Evolutionary conservation across 2,888 invertebrate species (phyloP).

Genomic region (Acanthosoma haemorrhoidale): DNA sequence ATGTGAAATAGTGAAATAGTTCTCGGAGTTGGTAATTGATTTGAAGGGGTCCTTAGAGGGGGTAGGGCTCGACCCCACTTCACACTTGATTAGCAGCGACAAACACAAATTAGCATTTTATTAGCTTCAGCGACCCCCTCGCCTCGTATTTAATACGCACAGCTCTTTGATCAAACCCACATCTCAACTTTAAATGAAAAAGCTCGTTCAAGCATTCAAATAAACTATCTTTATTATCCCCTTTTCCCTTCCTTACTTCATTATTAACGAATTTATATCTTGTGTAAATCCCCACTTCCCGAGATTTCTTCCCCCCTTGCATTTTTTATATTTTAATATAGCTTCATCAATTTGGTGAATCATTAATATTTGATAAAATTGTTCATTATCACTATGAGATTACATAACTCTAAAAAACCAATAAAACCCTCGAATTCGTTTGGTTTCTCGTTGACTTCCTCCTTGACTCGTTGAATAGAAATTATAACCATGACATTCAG

Average conservation of each 20-base stretch:
- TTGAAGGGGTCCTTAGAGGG: slow-evolving; percentile 11
- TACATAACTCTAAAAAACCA: too few relatives aligned
- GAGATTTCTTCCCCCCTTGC: too few relatives aligned
- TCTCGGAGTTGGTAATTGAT: slow-evolving; percentile 17
- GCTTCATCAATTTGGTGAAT: too few relatives aligned
- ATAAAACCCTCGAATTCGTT: too few relatives aligned
- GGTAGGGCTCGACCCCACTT: slow-evolving; percentile 32
- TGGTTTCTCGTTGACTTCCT: too few relatives aligned
- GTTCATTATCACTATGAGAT: too few relatives aligned
- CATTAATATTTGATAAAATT: too few relatives aligned
- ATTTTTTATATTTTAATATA: too few relatives aligned
- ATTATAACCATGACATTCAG: too few relatives aligned
- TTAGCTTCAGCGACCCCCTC: slow-evolving; percentile 49
- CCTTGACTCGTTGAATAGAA: too few relatives aligned
- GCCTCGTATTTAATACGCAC: slow-evolving; percentile 53
- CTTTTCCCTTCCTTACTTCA: neutral
- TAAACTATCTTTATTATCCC: slow-evolving; percentile 38
- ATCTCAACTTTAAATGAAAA: slow-evolving; percentile 42
- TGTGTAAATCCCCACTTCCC: slow-evolving; percentile 13
- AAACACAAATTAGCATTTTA: slow-evolving; percentile 68
- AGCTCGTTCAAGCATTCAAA: slow-evolving; percentile 41
- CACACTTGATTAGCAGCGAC: slow-evolving; percentile 51
- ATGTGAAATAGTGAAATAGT: slow-evolving; percentile 14
- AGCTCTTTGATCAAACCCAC: slow-evolving; percentile 51
- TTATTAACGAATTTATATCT: slow-evolving; percentile 16